Conservation (phyloP, 2,797 vertebrate species). For the Cirrhinus molitorella region DNA sequence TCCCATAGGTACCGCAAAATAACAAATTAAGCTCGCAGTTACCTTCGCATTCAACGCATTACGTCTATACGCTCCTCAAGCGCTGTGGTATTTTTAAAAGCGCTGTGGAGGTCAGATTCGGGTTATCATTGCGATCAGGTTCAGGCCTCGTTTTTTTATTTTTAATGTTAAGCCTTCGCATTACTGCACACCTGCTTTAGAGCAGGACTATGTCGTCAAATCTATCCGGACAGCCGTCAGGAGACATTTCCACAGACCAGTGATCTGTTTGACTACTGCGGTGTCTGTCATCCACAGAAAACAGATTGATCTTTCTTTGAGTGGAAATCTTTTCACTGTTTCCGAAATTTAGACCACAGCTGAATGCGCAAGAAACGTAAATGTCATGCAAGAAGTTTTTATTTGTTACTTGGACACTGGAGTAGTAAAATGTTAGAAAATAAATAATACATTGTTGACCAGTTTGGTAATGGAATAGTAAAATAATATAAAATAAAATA, state of each 20-base stretch:
- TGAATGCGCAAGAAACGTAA: not conserved
- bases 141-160: not conserved
- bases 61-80: not conserved
- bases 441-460: not conserved
- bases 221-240: constrained; percentile 5
- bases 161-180: not conserved
- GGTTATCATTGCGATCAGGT: not conserved
- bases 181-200: not conserved
- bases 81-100: not conserved
- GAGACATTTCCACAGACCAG: constrained; percentile 23
- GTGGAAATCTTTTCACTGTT: not conserved
- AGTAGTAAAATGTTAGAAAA: not conserved
- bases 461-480: no score
- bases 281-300: not conserved
- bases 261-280: not conserved
- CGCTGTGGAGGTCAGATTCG: not conserved
- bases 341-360: not conserved
- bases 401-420: not conserved
- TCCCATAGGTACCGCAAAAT: not conserved
- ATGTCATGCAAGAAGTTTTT: not conserved
- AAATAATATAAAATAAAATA: no score
- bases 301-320: not conserved
- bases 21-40: constrained; percentile 9
- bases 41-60: not conserved
- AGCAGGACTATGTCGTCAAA: not conserved